Conservation (phyloP, 2,797 vertebrate species). For the Amblyopsis hoosieri region DNA sequence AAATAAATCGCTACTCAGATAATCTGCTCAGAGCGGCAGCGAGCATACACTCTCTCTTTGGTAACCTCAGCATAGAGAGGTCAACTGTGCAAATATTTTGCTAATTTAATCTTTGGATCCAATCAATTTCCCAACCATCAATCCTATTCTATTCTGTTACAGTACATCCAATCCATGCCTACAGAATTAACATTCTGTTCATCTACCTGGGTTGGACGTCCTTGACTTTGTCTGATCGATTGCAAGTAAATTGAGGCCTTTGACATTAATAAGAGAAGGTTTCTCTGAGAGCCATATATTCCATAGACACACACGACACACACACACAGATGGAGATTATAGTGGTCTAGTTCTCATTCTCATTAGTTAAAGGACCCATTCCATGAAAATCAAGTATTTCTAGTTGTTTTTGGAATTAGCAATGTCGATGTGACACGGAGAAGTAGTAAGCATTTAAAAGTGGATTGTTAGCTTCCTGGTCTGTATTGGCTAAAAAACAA, state of each 20-base stretch:
- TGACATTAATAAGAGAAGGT: slow-evolving; percentile 48
- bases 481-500: too few relatives aligned
- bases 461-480: too few relatives aligned
- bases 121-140: slow-evolving; percentile 15
- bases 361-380: background rate
- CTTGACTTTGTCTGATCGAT: slow-evolving; percentile 58
- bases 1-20: too few relatives aligned
- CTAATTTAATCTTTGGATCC: too few relatives aligned
- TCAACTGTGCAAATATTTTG: too few relatives aligned
- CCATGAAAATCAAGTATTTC: too few relatives aligned
- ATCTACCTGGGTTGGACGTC: slow-evolving; percentile 46
- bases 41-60: too few relatives aligned
- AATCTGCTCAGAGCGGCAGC: too few relatives aligned
- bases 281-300: slow-evolving; percentile 24
- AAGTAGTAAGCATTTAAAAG: too few relatives aligned
- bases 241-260: slow-evolving; percentile 53
- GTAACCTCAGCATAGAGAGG: too few relatives aligned
- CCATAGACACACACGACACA: slow-evolving; percentile 3
- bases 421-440: too few relatives aligned
- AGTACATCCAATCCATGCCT: background rate
- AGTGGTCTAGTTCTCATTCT: background rate
- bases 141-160: background rate
- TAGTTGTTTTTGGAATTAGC: too few relatives aligned
- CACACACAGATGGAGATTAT: background rate
- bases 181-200: slow-evolving; percentile 48